phyloP scores from a whole-genome alignment of 2,797 vertebrate genomes.

The Lagorchestes hirsutus region DNA sequence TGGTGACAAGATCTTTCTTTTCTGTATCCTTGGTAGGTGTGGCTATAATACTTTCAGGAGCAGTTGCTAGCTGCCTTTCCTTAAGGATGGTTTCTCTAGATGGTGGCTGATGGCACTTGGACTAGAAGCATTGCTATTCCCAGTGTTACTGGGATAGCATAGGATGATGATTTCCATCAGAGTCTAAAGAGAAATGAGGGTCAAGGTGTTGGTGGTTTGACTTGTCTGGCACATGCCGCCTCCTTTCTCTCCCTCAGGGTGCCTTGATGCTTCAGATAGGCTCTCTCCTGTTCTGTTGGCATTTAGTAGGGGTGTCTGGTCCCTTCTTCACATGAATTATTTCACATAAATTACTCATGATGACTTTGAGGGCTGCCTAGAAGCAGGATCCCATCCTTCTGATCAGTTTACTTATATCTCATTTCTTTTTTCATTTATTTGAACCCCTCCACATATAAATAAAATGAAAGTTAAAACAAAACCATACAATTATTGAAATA shows the following conservation, averaged over 20 bases:
- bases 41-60: not conserved
- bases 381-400: not conserved
- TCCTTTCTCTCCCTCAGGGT: not conserved
- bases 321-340: not conserved
- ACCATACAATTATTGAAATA: not conserved
- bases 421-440: not conserved
- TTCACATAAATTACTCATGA: not conserved
- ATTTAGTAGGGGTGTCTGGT: not conserved
- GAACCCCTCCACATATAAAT: not conserved
- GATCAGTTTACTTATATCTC: not conserved
- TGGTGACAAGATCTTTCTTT: not conserved
- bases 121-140: not conserved
- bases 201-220: not conserved
- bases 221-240: not conserved
- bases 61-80: not conserved
- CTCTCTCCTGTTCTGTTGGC: not conserved
- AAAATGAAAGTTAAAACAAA: not conserved
- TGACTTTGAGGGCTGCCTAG: not conserved
- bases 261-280: not conserved
- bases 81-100: not conserved
- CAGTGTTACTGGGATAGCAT: not conserved
- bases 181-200: not conserved
- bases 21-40: not conserved
- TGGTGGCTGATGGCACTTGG: not conserved
- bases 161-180: not conserved